These are phyloP conservation scores for Gnathonemus longibarbis DNA, from an alignment of 2,113 vertebrate species.

Conservation along the genomic window DNA sequence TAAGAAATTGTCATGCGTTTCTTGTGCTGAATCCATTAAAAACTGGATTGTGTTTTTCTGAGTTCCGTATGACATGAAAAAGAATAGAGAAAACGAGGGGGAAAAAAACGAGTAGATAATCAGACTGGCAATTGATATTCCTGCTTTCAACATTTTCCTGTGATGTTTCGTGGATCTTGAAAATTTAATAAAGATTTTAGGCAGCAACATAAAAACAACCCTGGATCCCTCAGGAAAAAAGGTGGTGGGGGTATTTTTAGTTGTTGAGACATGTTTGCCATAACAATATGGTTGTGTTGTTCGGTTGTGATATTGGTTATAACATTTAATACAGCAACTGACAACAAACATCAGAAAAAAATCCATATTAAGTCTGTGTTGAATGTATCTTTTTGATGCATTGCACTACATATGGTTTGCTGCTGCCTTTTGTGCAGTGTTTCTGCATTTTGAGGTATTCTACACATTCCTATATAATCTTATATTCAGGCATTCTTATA, in stretches of 20 bases:
- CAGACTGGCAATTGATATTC: background rate
- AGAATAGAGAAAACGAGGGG: background rate
- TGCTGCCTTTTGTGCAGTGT: background rate
- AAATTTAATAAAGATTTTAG: constrained; percentile 5
- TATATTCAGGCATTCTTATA: background rate
- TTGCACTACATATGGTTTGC: background rate
- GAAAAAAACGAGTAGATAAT: background rate
- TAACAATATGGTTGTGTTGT: background rate
- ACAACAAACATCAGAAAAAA: background rate
- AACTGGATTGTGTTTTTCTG: background rate
- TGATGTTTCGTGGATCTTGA: background rate
- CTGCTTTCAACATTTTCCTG: background rate
- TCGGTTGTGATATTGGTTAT: background rate
- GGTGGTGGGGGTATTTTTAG: background rate
- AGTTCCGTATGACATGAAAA: background rate
- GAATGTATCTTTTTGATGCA: background rate
- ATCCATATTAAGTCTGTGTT: background rate
- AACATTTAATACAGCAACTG: background rate
- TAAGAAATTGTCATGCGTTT: background rate
- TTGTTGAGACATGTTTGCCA: background rate
- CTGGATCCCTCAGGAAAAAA: background rate
- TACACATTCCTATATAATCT: background rate
- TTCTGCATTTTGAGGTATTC: background rate
- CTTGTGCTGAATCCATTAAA: background rate
- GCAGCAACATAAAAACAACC: background rate